phyloP scores from a whole-genome alignment of 2,113 vertebrate species.

The Chroicocephalus ridibundus region DNA sequence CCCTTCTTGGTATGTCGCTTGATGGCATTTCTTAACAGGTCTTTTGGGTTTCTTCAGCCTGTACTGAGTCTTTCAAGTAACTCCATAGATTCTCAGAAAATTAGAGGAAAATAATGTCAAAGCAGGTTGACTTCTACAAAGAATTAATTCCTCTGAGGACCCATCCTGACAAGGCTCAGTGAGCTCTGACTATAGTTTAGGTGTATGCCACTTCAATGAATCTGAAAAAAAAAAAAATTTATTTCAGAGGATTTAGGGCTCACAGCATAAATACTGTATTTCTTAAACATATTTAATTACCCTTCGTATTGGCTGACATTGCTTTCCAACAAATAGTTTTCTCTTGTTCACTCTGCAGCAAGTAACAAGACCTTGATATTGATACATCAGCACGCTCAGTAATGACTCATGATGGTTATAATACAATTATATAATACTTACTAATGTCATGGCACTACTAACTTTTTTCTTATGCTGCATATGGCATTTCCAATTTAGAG shows the following conservation, averaged over 20 bases:
- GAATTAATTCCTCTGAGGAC: not conserved
- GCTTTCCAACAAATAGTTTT: conserved; percentile 40
- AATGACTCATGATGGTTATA: conserved; percentile 15
- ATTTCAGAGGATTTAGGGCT: not conserved
- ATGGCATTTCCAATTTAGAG: conserved; percentile 9
- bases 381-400: conserved; percentile 49
- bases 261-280: not conserved
- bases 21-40: not conserved
- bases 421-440: not conserved
- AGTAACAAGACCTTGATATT: conserved; percentile 48
- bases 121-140: not conserved
- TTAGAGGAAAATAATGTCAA: not conserved
- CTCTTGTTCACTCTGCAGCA: not conserved
- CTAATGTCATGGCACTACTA: conserved; percentile 5
- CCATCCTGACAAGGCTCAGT: not conserved
- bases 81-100: not conserved
- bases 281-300: not conserved
- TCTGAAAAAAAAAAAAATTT: not conserved
- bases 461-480: conserved; percentile 29
- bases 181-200: not conserved
- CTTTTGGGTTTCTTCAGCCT: not conserved
- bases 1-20: not conserved
- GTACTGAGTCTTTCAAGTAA: not conserved
- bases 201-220: not conserved
- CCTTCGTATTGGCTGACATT: not conserved